Evolutionary conservation across 2,113 vertebrate species (phyloP), one percentile per base, ranked within the genome.

Genomic region (Prionailurus bengalensis): DNA sequence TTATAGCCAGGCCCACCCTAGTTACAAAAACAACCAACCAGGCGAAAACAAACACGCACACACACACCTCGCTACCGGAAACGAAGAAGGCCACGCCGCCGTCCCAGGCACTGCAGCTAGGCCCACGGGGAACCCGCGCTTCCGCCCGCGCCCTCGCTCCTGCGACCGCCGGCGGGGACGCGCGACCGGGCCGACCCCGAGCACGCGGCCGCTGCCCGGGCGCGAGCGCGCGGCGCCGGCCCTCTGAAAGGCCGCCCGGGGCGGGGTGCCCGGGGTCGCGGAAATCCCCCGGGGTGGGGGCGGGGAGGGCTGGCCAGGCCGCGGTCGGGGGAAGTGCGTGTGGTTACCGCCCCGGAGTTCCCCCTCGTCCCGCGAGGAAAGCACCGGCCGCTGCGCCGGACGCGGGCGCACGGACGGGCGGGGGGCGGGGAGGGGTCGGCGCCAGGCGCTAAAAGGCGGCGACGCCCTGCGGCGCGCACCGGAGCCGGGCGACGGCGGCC

Each of bases 281-380:
- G 97, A 98, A 98, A 97, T 95, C 97, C 97, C 98, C 97, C 13
- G 25, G 73, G 63, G 63, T 17, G 53, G 63, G 63, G 61, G 61
- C 23, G 61, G 45, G 5, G 70, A 25, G 76, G n/a, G 73, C 8
- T 23, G 63, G 93, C 85, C 94, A 81, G 63, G 76, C 91, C 86
- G 16, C 71, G n/a, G 36, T 19, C 42, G 65, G 88, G 76, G 98
- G 97, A 97, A 98, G 92, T 51, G 92, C 9, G 29, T 42, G 95
- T 16, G 97, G 98, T 97, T 95, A 83, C 36, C 68, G 45, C 97
- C 95, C 73, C 91, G 98, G 97, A 98, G 93, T 98, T 98, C 98
- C 98, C 98, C 97, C 84, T 51, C 21, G 8, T 58, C 14, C 39
- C 36, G 14, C 25, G 48, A 97, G 98, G 97, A 98, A 98, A 98